Evolutionary conservation across 2,113 vertebrate species (phyloP).

Genomic region (Ctenomys sociabilis): DNA sequence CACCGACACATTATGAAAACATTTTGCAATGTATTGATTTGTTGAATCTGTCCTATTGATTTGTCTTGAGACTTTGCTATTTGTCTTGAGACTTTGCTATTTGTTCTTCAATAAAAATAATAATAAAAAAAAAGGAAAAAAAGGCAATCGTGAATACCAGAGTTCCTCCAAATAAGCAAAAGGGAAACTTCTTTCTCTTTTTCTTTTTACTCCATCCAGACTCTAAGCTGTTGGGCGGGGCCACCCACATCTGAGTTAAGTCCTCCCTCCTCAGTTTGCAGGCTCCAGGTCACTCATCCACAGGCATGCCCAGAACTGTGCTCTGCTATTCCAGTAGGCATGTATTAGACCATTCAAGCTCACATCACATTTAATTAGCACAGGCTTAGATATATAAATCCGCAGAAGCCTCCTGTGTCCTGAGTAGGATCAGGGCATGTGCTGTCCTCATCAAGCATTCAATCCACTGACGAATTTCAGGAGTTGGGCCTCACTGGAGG

Average conservation of each 20-base stretch:
- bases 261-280: neutral
- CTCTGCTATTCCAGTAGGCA: neutral
- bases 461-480: neutral
- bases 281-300: neutral
- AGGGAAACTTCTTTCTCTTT: neutral
- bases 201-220: neutral
- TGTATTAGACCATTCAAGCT: neutral
- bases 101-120: too few relatives aligned
- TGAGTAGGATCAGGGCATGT: neutral
- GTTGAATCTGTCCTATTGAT: too few relatives aligned
- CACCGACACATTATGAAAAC: too few relatives aligned
- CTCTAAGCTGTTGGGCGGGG: neutral
- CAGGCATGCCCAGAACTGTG: neutral
- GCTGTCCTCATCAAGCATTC: neutral
- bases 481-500: neutral
- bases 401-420: neutral
- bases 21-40: too few relatives aligned
- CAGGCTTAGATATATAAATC: neutral
- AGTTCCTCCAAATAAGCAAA: neutral
- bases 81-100: too few relatives aligned
- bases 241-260: neutral
- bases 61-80: too few relatives aligned
- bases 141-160: neutral
- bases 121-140: too few relatives aligned
- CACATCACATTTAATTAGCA: neutral